Conservation (phyloP, 2,113 vertebrate genomes). For the Phylloscopus whistleri region DNA sequence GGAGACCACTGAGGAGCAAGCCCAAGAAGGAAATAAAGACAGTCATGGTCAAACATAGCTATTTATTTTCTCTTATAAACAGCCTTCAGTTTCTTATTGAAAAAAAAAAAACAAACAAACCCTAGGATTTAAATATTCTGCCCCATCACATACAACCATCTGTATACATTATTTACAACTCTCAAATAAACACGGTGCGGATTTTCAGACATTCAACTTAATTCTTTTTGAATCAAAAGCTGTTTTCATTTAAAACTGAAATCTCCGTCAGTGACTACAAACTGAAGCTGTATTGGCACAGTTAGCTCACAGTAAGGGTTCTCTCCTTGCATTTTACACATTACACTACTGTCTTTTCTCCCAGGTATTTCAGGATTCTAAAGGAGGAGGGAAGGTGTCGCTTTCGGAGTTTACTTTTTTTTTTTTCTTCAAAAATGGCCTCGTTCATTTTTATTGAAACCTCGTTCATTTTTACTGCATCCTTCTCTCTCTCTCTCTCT, state of each 20-base stretch:
- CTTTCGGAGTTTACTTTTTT: not conserved
- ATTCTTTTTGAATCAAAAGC: slow-evolving; percentile 20
- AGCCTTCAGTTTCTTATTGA: slow-evolving; percentile 74
- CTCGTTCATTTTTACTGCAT: not conserved
- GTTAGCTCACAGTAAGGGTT: slow-evolving; percentile 50
- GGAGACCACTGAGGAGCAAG: not conserved
- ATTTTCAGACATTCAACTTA: slow-evolving; percentile 68
- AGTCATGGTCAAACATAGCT: slow-evolving; percentile 77
- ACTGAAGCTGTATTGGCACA: slow-evolving; percentile 62
- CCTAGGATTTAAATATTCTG: slow-evolving; percentile 78
- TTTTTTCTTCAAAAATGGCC: not conserved
- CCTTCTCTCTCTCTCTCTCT: not conserved
- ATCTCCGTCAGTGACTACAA: slow-evolving; percentile 16
- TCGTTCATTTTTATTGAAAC: not conserved
- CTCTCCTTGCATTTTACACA: not conserved
- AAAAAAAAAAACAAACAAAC: slow-evolving; percentile 55
- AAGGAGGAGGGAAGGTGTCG: not conserved
- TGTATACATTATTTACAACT: slow-evolving; percentile 85
- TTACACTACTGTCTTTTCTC: not conserved
- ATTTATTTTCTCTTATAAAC: slow-evolving; percentile 86
- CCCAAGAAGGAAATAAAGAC: not conserved
- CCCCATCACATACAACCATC: slow-evolving; percentile 71
- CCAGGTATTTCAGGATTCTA: not conserved
- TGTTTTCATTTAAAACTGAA: slow-evolving; percentile 26
- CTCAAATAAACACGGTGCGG: slow-evolving; percentile 70